Conservation (phyloP, 2,888 invertebrate species). For the Metallyticus violacea region DNA sequence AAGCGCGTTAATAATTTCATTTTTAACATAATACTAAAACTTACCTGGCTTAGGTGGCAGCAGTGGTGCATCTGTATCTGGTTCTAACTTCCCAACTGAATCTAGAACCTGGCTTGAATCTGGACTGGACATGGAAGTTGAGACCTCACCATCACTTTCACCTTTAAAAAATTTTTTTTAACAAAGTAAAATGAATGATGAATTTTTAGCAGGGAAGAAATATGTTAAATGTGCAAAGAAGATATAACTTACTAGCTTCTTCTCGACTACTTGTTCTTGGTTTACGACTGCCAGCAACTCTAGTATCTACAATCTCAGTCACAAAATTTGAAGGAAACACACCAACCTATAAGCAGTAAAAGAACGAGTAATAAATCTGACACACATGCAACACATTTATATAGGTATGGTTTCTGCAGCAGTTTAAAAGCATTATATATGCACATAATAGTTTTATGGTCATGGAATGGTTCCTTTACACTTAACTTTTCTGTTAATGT, state of each 20-base stretch:
- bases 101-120: conserved; percentile 27
- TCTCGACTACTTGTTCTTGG: conserved; percentile 24
- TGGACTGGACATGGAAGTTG: conserved; percentile 29
- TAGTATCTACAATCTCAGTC: conserved; percentile 46
- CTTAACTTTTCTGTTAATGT: no score
- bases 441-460: no score
- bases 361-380: no score
- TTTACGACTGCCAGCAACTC: conserved; percentile 5
- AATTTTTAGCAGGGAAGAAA: background rate
- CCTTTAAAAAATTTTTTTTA: conserved; percentile 9
- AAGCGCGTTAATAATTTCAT: no score
- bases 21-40: no score
- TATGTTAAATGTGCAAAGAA: background rate
- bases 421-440: no score
- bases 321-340: conserved; percentile 98
- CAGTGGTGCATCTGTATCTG: conserved; percentile 56
- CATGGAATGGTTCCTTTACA: no score
- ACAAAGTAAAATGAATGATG: background rate
- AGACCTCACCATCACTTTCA: conserved; percentile 30
- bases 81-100: conserved; percentile 30
- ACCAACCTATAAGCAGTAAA: conserved; percentile 62
- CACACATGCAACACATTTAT: no score
- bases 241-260: conserved; percentile 25
- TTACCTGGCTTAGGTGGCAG: conserved; percentile 76
- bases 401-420: no score